Base-by-base conservation (phyloP, 2,797 vertebrate species). In the Poeciliopsis paucimaculata region DNA sequence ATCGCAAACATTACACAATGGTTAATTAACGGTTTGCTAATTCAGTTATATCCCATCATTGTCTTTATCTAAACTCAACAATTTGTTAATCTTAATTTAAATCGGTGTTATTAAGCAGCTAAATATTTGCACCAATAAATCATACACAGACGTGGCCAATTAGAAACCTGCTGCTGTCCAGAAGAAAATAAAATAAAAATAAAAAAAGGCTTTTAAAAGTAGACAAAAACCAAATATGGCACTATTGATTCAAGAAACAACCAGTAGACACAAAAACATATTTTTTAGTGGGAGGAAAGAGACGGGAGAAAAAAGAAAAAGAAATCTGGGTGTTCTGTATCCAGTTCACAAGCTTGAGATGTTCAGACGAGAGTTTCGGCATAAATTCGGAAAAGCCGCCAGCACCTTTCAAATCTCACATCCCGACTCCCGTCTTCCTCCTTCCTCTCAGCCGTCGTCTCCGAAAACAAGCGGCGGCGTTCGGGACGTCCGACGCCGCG, bases 181-280 rank as follows among this genome's bases (percentile, higher is more conserved):
- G 53, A 81, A 81, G 77, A 90, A 91, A 18, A 15, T 15, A 11
- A 43, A 43, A 10, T 2, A 43, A 18, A 47, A 46, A 1, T 4
- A 20, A 49, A 49, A 13, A 93, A 91, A 90, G 81, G 84, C 84
- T 87, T 88, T 81, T 85, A 86, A 31, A 86, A 84, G 86, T 36
- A 88, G 79, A 88, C 79, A 86, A 85, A 51, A 90, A 93, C 79
- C 78, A 82, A 93, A 87, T 89, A 91, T 96, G 95, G 96, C 95
- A 96, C 95, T 92, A 94, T 92, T 89, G 85, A 94, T 88, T 93
- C 87, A 87, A 90, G 75, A 81, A 94, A 92, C 88, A 89, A 89
- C 84, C 91, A 93, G 92, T 90, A 91, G 93, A 95, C 90, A 89
- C 81, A 87, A 90, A 51, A 64, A 94, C 88, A 87, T 79, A 80